Evolutionary conservation across 2,797 vertebrate genomes (phyloP).

Genomic region (Oophaga sylvatica): DNA sequence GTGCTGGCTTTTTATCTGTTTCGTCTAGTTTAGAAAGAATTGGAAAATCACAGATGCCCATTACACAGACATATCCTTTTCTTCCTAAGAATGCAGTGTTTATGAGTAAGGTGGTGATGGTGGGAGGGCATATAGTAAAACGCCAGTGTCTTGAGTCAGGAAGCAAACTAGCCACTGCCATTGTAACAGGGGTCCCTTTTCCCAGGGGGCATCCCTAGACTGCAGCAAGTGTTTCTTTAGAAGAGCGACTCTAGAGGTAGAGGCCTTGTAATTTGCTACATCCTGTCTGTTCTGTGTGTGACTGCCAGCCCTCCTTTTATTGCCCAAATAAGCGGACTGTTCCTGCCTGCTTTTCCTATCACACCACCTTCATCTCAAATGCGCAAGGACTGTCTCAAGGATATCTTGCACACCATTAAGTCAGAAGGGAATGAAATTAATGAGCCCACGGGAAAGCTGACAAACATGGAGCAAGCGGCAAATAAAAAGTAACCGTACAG

Average conservation of each 20-base stretch:
- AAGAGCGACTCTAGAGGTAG: conserved; percentile 64
- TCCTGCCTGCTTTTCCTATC: conserved; percentile 65
- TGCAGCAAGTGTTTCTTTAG: conserved; percentile 64
- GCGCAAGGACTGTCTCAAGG: conserved; percentile 60
- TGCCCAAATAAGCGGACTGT: conserved; percentile 67
- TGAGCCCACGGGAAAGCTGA: conserved; percentile 53
- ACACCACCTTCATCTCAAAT: conserved; percentile 64
- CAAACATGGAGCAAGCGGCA: conserved; percentile 63
- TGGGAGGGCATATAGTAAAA: conserved; percentile 54
- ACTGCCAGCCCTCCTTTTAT: conserved; percentile 66
- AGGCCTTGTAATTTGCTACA: conserved; percentile 65
- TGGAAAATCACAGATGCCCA: conserved; percentile 16
- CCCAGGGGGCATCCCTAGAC: conserved; percentile 66
- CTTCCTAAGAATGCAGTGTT: background rate
- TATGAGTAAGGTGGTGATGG: conserved; percentile 58
- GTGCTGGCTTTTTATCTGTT: conserved; percentile 1
- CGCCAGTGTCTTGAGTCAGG: conserved; percentile 63
- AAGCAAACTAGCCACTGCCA: conserved; percentile 65
- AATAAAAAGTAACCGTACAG: conserved; percentile 60
- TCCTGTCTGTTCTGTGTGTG: conserved; percentile 68
- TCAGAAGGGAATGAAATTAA: conserved; percentile 60
- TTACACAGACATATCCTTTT: conserved; percentile 16
- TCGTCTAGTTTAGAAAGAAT: conserved; percentile 2
- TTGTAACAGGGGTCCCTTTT: conserved; percentile 61
- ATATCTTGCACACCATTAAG: conserved; percentile 57